Base-by-base conservation (phyloP, 2,888 invertebrate species). In the Melipona beecheii region DNA sequence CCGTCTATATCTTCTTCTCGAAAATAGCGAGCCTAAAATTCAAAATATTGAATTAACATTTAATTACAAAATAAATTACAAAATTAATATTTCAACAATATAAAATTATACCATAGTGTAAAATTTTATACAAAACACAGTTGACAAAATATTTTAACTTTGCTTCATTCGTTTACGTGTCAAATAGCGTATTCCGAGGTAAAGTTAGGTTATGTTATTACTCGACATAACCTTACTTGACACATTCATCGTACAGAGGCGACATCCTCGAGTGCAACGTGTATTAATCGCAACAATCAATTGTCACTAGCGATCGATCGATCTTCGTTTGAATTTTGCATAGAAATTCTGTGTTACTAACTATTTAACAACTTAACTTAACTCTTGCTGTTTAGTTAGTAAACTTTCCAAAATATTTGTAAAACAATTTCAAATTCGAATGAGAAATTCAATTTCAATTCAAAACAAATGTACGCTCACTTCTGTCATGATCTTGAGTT, bases 1-100 rank as follows among this genome's bases (percentile, higher is more conserved):
- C 98, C 98, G 95, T 99, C 99, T 89, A 99, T 99, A 93, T 99
- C 98, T 94, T 98, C 97, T 95, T 98, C 98, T 92, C 97, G 97
- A 94, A 99, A 99, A 95, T 98, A 98, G 85, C 98, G 97, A 49
- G 99, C 98, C 99, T 98, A 95, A 52, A 95, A 95, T 36, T 1
- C 11, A n/a, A 75, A 76, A 43, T 19, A 56, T 43, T 4, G 2
- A 13, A n/a, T 31, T 60, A 27, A 60, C 49, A 43, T 4, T 11
- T 56, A 43, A 19, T 52, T n/a, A 54, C 21, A 13, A 19, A 68
- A 56, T 11, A 43, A 43, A 19, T 52, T n/a, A 54, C 21, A 13
- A 19, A 68, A 56, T 54, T 65, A 19, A 19, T 5, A 17, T 31
- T 2, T 17, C 15, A 2, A 15, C 5, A 49, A n/a, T 15, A 31